Percentiles rank a stretch among this genome's conserved stretches.
Conservation (phyloP, 1,140 invertebrate genomes). For the Drosophila athabasca region DNA sequence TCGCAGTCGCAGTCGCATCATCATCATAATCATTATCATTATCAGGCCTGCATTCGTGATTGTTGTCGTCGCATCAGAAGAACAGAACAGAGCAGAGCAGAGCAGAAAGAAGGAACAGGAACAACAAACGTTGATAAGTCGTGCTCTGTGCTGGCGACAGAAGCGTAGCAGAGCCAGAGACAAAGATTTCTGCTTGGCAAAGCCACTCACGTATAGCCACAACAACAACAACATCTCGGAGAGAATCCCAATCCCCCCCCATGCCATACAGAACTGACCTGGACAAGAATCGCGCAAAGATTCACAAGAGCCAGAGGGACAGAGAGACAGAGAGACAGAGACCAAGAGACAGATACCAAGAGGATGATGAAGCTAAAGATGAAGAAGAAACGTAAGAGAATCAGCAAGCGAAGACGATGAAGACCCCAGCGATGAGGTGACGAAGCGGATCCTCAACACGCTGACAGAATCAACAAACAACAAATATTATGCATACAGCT, state of each 20-base stretch:
- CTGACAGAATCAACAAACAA: constrained; percentile 71
- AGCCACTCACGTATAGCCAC: constrained; percentile 61
- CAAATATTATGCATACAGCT: constrained; percentile 77
- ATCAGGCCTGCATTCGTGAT: constrained; percentile 71
- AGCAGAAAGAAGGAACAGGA: constrained; percentile 9
- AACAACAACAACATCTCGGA: constrained; percentile 21
- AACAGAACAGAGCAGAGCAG: constrained; percentile 3
- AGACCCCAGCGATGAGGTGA: constrained; percentile 44
- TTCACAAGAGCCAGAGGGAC: not conserved
- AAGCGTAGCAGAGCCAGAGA: constrained; percentile 45
- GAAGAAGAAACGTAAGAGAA: constrained; percentile 27
- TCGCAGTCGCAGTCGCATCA: constrained; percentile 18
- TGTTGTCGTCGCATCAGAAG: constrained; percentile 66
- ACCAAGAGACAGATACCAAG: not conserved
- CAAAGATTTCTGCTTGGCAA: constrained; percentile 48
- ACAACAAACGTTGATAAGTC: constrained; percentile 66
- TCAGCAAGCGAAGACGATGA: constrained; percentile 1
- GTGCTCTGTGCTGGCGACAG: constrained; percentile 54
- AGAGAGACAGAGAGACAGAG: constrained; percentile 5
- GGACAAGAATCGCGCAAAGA: constrained; percentile 44
- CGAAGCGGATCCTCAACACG: constrained; percentile 72
- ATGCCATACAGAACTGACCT: constrained; percentile 36
- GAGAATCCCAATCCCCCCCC: not conserved
- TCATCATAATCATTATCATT: constrained; percentile 68
- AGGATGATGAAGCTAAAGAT: constrained; percentile 11